Evolutionary conservation across 2,888 invertebrate species (phyloP).

Genomic region (Melieria picta): DNA sequence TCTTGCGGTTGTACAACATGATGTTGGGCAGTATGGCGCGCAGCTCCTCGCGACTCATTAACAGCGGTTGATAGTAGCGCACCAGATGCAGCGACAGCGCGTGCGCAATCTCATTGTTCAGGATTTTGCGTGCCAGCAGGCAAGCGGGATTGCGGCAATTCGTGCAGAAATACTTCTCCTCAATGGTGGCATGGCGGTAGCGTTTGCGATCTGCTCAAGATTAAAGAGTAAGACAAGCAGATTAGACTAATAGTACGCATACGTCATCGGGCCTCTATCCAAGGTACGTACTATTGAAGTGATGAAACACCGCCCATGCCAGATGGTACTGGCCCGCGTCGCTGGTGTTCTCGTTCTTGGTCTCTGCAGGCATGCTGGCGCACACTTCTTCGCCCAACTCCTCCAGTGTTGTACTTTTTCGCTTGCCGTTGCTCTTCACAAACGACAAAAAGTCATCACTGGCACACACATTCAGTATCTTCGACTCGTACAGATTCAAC

Average conservation of each 20-base stretch:
- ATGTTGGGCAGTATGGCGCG: conserved; percentile 61
- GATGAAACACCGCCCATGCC: conserved; percentile 65
- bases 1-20: conserved; percentile 62
- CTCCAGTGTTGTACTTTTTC: conserved; percentile 47
- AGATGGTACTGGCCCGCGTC: conserved; percentile 55
- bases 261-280: not conserved
- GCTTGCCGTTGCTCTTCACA: conserved; percentile 45
- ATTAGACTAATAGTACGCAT: not conserved
- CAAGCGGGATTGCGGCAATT: conserved; percentile 61
- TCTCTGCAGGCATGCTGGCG: conserved; percentile 37
- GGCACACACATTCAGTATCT: conserved; percentile 62
- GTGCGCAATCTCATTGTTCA: conserved; percentile 63
- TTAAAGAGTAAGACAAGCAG: not conserved
- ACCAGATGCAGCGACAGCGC: conserved; percentile 62
- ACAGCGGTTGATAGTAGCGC: conserved; percentile 62
- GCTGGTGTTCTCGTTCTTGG: conserved; percentile 29
- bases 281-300: conserved; percentile 54
- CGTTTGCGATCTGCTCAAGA: conserved; percentile 56
- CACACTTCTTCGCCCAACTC: conserved; percentile 47
- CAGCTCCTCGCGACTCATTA: conserved; percentile 60
- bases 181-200: conserved; percentile 57
- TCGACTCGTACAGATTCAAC: conserved; percentile 62
- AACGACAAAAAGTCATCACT: conserved; percentile 58
- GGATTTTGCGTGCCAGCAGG: conserved; percentile 62
- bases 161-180: conserved; percentile 60